These are phyloP conservation scores for Drosophila neonasuta DNA, from an alignment of 2,888 invertebrate genomes.

Conservation along the genomic window DNA sequence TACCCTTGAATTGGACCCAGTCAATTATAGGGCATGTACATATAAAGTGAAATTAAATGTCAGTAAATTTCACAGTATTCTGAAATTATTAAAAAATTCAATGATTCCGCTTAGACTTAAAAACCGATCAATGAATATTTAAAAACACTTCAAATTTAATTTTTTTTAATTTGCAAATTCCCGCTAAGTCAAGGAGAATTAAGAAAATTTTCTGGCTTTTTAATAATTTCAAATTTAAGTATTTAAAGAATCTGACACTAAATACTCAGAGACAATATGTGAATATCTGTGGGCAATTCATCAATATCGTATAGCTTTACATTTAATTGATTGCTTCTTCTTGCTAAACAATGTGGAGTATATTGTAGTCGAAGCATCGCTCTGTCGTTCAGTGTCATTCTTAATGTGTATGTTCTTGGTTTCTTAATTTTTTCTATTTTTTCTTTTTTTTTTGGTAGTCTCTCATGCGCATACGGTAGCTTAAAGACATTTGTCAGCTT, in stretches of 20 bases:
- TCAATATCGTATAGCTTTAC: conserved; percentile 3
- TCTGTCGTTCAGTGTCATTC: conserved; percentile 21
- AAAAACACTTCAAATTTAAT: too few species aligned
- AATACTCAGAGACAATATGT: background rate
- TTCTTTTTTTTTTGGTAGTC: conserved; percentile 1
- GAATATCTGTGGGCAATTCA: background rate
- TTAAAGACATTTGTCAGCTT: conserved; percentile 53
- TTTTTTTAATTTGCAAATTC: too few species aligned
- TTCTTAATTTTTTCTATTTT: conserved; percentile 3
- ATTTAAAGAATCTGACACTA: background rate
- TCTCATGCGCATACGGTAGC: conserved; percentile 47
- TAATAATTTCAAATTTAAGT: background rate
- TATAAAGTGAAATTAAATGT: background rate
- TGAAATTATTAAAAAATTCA: background rate
- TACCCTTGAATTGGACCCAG: background rate
- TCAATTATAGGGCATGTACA: too few species aligned
- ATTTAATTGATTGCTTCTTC: background rate
- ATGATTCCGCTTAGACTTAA: background rate
- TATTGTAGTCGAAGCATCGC: conserved; percentile 25
- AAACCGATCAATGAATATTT: background rate
- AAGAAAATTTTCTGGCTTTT: too few species aligned
- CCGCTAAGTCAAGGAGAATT: too few species aligned
- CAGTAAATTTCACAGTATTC: background rate
- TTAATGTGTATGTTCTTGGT: conserved; percentile 7
- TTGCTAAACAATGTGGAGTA: conserved; percentile 22